Evolutionary conservation across 2,113 vertebrate species (phyloP).

Genomic region (Colossoma macropomum): DNA sequence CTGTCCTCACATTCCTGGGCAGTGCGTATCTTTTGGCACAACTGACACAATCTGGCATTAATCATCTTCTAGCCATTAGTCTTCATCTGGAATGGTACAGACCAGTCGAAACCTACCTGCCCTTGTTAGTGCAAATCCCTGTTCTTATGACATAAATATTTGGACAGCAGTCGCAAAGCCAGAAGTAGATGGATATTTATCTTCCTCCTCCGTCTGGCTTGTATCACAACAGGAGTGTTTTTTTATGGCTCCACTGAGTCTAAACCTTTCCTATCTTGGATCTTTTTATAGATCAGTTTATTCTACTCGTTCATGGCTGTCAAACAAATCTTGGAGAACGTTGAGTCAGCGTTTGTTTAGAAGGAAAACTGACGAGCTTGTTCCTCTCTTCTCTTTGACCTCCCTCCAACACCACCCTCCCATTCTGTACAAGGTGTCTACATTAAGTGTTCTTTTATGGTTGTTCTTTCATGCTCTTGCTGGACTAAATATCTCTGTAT

Average conservation of each 20-base stretch:
- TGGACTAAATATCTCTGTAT: neutral
- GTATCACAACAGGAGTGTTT: neutral
- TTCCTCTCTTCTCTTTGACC: no score
- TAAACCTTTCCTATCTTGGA: neutral
- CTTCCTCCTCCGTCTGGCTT: neutral
- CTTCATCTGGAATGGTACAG: neutral
- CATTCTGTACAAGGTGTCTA: neutral
- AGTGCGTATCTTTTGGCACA: neutral
- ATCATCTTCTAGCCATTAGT: neutral
- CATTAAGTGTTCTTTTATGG: neutral
- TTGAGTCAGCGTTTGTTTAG: neutral
- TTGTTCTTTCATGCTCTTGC: no score
- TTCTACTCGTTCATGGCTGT: neutral
- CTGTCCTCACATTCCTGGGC: neutral
- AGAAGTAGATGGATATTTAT: neutral
- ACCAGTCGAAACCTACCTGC: neutral
- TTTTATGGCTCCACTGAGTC: neutral
- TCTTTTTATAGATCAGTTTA: slow-evolving; percentile 18
- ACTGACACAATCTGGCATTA: neutral
- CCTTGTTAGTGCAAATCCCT: neutral
- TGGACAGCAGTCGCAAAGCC: neutral
- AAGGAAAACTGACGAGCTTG: neutral
- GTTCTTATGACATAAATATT: neutral
- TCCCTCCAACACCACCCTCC: neutral
- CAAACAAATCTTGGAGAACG: slow-evolving; percentile 10